Base-by-base conservation (phyloP, 1,140 invertebrate genomes). In the Cydia splendana region DNA sequence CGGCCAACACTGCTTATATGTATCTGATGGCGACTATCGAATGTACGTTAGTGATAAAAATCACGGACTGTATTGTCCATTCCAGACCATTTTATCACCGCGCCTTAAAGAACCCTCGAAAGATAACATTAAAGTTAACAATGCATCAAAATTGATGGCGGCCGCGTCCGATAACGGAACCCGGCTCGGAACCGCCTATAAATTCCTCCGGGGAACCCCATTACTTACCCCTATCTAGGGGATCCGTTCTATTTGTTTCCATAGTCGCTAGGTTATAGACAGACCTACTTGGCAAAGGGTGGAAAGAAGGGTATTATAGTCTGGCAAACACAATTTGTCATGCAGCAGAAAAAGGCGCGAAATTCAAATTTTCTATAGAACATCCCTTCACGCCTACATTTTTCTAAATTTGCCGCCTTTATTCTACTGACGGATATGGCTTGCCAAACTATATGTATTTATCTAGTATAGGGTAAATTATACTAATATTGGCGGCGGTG, bases 111-210 rank as follows among this genome's bases (percentile, higher is more conserved):
- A 18, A 71, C 67, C 67, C 67, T 71, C 18, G n/a, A 71, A 71
- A 42, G 28, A 71, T 71, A 71, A 45, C 67, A 71, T 71, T 71
- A 71, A 71, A 34, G 67, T 62, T 42, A 71, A 71, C 67, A 71
- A 71, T 71, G 67, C 67, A 71, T 71, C 67, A 71, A 71, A 71
- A 71, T 71, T 45, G 67, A 71, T 71, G 34, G 67, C 34, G 65
- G 67, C 67, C 18, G 67, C 67, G 34, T 42, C 67, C 67, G 67
- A 71, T 71, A 71, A 42, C 67, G 67, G 67, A 42, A 65, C 65
- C 65, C 65, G 12, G 20, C 20, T 65, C 28, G 15, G 28, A 15
- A 42, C 67, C 67, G 34, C 67, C 67, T 18, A 71, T 71, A 71
- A 71, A 71, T 71, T 71, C 67, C 67, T 71, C 34, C 30, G 18